Evolutionary conservation across 2,113 vertebrate species (phyloP).

Genomic region (Malurus melanocephalus): DNA sequence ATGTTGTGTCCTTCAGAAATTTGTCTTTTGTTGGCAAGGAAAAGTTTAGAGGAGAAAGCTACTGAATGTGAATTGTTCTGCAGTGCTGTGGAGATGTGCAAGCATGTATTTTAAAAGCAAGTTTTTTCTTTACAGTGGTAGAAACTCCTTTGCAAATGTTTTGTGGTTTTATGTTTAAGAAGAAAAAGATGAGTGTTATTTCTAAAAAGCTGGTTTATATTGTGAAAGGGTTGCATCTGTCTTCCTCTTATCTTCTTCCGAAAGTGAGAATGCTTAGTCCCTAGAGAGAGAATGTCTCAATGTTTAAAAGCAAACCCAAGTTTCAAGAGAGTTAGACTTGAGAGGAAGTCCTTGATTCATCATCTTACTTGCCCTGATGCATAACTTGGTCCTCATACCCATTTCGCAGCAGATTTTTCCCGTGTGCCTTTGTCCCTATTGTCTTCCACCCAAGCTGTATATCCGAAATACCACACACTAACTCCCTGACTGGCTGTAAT

Average conservation of each 20-base stretch:
- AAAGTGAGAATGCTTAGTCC: neutral
- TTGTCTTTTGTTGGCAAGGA: neutral
- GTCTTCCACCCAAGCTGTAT: neutral
- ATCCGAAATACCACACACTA: neutral
- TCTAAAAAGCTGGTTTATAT: neutral
- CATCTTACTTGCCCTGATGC: neutral
- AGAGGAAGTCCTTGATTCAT: neutral
- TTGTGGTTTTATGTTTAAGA: neutral
- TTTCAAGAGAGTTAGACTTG: neutral
- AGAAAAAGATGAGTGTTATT: neutral
- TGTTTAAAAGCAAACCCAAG: neutral
- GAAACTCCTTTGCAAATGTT: neutral
- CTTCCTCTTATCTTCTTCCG: neutral
- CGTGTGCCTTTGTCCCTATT: neutral
- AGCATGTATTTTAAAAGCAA: neutral
- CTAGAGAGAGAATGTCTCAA: neutral
- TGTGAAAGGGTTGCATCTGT: neutral
- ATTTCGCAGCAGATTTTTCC: neutral
- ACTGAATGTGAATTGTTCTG: neutral
- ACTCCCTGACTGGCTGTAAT: neutral
- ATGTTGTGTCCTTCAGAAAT: slow-evolving; percentile 15
- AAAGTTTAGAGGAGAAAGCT: neutral
- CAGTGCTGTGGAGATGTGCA: neutral
- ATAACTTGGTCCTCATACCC: neutral
- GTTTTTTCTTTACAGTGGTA: neutral